Evolutionary conservation across 2,797 vertebrate species (phyloP).

Genomic region (Pteropus rufus): DNA sequence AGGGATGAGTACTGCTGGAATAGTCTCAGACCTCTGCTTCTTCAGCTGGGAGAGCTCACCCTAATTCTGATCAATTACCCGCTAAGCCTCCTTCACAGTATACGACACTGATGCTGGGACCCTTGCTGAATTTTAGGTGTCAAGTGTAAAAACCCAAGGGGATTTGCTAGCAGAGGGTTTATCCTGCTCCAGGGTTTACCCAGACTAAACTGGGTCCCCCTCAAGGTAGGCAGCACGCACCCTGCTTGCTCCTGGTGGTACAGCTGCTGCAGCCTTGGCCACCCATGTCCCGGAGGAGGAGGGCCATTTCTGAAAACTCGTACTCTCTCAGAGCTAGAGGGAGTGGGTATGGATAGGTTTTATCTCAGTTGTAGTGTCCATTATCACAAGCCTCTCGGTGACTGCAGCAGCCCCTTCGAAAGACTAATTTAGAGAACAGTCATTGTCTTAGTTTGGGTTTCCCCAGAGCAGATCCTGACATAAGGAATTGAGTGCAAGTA

Average conservation of each 20-base stretch:
- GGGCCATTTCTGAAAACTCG: not conserved
- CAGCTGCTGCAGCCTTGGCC: not conserved
- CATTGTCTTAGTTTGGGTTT: not conserved
- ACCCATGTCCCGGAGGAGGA: not conserved
- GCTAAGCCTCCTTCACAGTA: not conserved
- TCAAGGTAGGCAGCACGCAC: not conserved
- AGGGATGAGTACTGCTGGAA: not conserved
- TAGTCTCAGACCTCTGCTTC: not conserved
- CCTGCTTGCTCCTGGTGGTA: not conserved
- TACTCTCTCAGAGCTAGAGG: not conserved
- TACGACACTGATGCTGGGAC: not conserved
- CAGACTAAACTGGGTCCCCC: not conserved
- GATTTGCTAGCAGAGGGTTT: not conserved
- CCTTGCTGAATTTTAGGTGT: not conserved
- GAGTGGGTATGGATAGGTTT: not conserved
- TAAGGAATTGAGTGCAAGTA: not conserved
- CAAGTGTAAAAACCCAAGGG: not conserved
- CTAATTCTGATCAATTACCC: not conserved
- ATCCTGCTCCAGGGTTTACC: not conserved
- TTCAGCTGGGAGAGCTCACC: not conserved
- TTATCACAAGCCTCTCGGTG: not conserved
- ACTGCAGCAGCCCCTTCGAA: not conserved
- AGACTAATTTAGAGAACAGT: not conserved
- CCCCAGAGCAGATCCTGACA: not conserved
- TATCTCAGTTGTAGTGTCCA: no score